Evolutionary conservation across 2,797 vertebrate genomes (phyloP).

Genomic region (Acrossocheilus wenchowensis): DNA sequence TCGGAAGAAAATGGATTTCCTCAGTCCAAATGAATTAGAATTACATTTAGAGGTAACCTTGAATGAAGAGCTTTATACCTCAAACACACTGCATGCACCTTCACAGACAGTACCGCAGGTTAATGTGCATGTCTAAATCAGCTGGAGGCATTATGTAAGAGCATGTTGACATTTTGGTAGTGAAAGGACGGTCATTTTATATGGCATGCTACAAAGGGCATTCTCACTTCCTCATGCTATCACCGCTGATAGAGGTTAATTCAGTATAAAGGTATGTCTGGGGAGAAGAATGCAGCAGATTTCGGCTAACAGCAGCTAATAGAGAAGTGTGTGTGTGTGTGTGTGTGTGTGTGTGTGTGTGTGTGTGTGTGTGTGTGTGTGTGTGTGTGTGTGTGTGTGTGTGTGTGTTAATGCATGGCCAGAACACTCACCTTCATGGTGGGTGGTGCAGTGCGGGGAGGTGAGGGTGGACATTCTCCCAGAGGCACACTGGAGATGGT

Average conservation of each 20-base stretch:
- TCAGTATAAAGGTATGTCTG: not conserved
- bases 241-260: not conserved
- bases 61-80: constrained; percentile 34
- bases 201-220: constrained; percentile 23
- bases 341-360: constrained; percentile 40
- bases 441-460: constrained; percentile 90
- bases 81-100: not conserved
- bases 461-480: constrained; percentile 90
- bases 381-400: constrained; percentile 29
- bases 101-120: not conserved
- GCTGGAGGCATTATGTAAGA: constrained; percentile 20
- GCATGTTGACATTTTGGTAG: not conserved
- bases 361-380: constrained; percentile 36
- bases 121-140: not conserved
- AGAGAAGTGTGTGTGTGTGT: constrained; percentile 24
- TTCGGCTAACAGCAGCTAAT: not conserved
- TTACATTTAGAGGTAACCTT: constrained; percentile 42
- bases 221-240: constrained; percentile 29
- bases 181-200: constrained; percentile 1
- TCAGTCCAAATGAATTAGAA: constrained; percentile 25
- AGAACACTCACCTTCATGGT: constrained; percentile 89
- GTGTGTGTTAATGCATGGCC: not conserved
- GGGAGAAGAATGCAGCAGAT: not conserved
- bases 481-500: constrained; percentile 84
- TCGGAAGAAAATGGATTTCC: constrained; percentile 38